Percentiles rank a stretch among this genome's conserved stretches.
Evolutionary conservation across 2,888 invertebrate species (phyloP).

Genomic region (Siphlonurus alternatus): DNA sequence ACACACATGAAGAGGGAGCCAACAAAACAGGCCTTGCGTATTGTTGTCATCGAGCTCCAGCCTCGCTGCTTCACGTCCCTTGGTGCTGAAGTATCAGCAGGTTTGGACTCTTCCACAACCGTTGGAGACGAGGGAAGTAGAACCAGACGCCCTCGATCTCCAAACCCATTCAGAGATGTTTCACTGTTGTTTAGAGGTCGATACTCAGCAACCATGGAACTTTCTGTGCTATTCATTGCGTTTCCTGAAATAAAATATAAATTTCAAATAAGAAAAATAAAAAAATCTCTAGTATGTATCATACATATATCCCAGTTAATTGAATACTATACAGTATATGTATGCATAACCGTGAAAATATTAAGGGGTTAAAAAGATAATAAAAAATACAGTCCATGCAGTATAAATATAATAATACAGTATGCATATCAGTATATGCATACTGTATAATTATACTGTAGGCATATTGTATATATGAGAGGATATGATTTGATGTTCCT

Average conservation of each 20-base stretch:
- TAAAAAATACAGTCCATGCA: no score
- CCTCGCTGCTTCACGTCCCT: background rate
- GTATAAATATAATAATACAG: no score
- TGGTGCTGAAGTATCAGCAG: background rate
- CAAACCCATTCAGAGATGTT: background rate
- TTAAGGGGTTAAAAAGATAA: no score
- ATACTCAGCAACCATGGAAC: background rate
- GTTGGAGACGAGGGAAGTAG: background rate
- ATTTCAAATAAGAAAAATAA: background rate
- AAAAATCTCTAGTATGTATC: no score
- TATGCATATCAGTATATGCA: no score
- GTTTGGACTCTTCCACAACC: background rate
- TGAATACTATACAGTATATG: no score
- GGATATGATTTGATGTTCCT: no score
- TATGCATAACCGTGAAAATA: no score
- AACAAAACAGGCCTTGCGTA: conserved; percentile 49
- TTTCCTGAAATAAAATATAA: background rate
- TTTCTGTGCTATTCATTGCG: background rate
- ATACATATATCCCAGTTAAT: no score
- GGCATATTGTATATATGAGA: no score
- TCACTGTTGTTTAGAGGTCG: background rate
- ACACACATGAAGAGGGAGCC: conserved; percentile 53
- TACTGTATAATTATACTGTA: no score
- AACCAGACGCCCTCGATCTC: background rate
- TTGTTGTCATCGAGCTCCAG: conserved; percentile 36